Evolutionary conservation across 92 coral and sea anemone genomes (phyloP).

Genomic region (Palythoa heliodiscus): DNA sequence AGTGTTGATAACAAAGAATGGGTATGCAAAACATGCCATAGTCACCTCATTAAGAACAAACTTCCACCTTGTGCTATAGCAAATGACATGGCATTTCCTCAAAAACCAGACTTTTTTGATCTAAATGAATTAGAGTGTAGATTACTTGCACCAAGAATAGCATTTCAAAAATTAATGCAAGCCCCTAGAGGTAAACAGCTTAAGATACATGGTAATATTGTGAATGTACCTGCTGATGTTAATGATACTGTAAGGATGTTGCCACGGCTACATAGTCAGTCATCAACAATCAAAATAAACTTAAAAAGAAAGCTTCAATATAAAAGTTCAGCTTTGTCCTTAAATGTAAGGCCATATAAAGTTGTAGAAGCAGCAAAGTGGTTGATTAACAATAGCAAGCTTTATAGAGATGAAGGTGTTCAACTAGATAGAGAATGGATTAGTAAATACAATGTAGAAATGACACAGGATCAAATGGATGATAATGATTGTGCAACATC

Average conservation of each 20-base stretch:
- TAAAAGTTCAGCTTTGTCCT: conserved; percentile 35
- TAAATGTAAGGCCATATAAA: conserved; percentile 27
- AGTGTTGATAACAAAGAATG: conserved; percentile 45
- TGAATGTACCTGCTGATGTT: conserved; percentile 13
- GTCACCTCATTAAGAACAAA: conserved; percentile 57
- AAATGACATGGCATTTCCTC: conserved; percentile 51
- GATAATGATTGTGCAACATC: no score
- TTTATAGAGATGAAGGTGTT: conserved; percentile 44
- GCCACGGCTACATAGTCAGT: conserved; percentile 8
- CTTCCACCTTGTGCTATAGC: conserved; percentile 48
- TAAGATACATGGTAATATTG: conserved; percentile 9
- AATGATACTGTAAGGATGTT: conserved; percentile 8
- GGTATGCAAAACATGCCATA: conserved; percentile 43
- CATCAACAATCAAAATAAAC: conserved; percentile 12
- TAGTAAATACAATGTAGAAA: conserved; percentile 28
- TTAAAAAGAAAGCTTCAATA: conserved; percentile 1
- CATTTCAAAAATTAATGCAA: background rate
- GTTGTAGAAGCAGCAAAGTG: conserved; percentile 44
- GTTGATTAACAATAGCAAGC: conserved; percentile 42
- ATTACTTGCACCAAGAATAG: no score
- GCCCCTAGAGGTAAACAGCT: background rate
- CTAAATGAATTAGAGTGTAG: no score
- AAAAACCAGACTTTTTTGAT: background rate
- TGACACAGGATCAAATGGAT: conserved; percentile 28
- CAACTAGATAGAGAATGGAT: conserved; percentile 43